Percentiles rank a stretch among this genome's conserved stretches.
Conservation (phyloP, 2,113 vertebrate genomes). For the Paradoxurus hermaphroditus region DNA sequence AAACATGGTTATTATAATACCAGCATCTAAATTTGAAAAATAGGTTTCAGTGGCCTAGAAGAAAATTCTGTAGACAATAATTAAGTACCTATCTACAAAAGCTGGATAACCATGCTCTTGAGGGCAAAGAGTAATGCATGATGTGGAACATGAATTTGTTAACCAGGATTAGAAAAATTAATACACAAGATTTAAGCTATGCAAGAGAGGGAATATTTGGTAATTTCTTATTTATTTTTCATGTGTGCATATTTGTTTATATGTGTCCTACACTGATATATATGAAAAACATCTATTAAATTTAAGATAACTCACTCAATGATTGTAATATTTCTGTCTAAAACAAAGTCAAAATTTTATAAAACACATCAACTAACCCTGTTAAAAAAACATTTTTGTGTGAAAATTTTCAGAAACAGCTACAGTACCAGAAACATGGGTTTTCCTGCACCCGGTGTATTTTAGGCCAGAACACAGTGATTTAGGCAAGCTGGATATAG, state of each 20-base stretch:
- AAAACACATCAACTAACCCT: neutral
- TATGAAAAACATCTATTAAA: neutral
- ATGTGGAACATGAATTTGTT: neutral
- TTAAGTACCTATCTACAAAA: neutral
- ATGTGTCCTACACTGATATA: neutral
- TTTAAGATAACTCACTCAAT: neutral
- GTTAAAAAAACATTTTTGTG: neutral
- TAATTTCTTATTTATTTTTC: neutral
- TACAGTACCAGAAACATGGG: neutral
- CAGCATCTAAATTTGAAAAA: neutral
- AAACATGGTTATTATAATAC: neutral
- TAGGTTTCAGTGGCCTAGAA: neutral
- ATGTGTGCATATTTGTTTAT: neutral
- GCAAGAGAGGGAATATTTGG: neutral
- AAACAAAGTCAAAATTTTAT: neutral
- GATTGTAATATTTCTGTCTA: neutral
- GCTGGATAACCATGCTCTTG: neutral
- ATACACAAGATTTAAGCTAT: neutral
- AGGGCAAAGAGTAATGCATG: neutral
- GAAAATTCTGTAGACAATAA: neutral
- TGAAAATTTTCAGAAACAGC: neutral
- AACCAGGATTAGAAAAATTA: neutral
- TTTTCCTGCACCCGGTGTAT: fast-evolving
- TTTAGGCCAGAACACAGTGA: neutral
- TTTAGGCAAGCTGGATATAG: too few relatives aligned